Evolutionary conservation across 2,113 vertebrate species (phyloP).

Genomic region (Myodes glareolus): DNA sequence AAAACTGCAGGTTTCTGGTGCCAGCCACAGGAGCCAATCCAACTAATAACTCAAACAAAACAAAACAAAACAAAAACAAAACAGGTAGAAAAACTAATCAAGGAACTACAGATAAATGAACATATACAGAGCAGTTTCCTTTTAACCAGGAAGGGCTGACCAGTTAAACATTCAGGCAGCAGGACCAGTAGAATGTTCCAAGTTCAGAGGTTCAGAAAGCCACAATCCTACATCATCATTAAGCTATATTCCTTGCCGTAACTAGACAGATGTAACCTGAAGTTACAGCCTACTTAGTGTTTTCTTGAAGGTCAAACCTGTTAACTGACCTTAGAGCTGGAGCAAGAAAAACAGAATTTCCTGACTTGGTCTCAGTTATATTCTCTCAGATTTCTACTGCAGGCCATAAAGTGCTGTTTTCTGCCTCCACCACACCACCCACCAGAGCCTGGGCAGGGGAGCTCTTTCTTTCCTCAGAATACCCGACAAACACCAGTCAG

Average conservation of each 20-base stretch:
- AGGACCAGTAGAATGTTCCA: not conserved
- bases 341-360: not conserved
- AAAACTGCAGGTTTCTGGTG: not conserved
- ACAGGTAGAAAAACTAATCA: not conserved
- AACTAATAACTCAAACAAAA: not conserved
- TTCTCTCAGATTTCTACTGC: not conserved
- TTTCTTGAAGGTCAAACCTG: not conserved
- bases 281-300: not conserved
- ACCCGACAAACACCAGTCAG: constrained; percentile 1
- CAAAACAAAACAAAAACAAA: not conserved
- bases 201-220: constrained; percentile 23
- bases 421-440: not conserved
- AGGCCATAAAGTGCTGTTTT: constrained; percentile 29
- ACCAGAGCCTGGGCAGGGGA: not conserved
- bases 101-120: constrained; percentile 34
- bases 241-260: not conserved
- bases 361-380: not conserved
- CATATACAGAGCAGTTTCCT: not conserved
- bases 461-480: not conserved
- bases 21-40: not conserved
- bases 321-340: not conserved
- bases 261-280: not conserved
- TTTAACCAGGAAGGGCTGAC: not conserved
- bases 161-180: not conserved
- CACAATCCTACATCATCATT: not conserved